Evolutionary conservation across 2,888 invertebrate genomes (phyloP).

Genomic region (Gibbula magus): DNA sequence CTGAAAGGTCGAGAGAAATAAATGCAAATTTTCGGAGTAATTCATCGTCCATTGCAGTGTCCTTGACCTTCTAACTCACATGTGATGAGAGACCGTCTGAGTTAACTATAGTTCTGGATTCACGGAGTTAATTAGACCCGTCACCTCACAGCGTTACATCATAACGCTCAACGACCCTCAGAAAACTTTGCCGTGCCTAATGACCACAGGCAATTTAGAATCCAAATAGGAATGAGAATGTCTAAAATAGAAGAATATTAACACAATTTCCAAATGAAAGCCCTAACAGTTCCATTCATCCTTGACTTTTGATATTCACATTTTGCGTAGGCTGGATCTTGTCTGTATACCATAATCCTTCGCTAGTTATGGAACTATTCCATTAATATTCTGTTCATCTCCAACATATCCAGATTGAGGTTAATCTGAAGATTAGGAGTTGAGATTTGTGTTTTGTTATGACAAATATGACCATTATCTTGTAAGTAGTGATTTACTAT

Average conservation of each 20-base stretch:
- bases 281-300: neutral
- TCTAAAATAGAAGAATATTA: neutral
- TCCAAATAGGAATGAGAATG: neutral
- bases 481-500: no score
- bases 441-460: no score
- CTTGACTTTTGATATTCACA: slow-evolving; percentile 4
- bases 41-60: neutral
- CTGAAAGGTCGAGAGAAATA: neutral
- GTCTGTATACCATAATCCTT: no score
- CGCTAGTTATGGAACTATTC: no score
- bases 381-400: no score
- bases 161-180: neutral
- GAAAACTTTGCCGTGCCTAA: neutral
- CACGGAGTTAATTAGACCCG: neutral
- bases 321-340: neutral
- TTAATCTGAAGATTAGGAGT: no score
- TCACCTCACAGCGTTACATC: neutral
- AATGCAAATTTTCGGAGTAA: neutral
- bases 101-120: neutral
- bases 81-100: neutral
- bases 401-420: no score
- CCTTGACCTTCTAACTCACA: neutral
- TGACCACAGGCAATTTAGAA: neutral
- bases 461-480: no score
- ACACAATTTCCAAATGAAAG: neutral